Base-by-base conservation (phyloP, 1,140 invertebrate genomes). In the Lasioglossum baleicum region DNA sequence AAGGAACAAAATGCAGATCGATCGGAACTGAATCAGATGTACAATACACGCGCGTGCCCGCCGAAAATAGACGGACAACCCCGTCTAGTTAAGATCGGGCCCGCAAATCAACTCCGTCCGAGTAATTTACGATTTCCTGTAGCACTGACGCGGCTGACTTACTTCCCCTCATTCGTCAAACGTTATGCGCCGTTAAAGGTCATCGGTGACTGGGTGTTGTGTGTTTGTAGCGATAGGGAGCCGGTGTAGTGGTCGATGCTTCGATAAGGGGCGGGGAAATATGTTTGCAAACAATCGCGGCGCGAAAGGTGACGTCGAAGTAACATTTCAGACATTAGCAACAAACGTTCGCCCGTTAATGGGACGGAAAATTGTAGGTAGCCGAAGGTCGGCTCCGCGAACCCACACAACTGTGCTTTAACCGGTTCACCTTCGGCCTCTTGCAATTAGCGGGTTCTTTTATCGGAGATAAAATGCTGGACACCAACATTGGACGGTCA, bases 121-220 rank as follows among this genome's bases (percentile, higher is more conserved):
- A 26, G 61, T 64, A 64, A 64, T 64, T 64, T 64, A 64, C 61
- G 61, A 40, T 64, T 64, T 64, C 61, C 61, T 67, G 22, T 51
- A 51, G n/a, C n/a, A 22, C 11, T n/a, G 8, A 64, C 13, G 61
- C 61, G 61, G 35, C 31, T 13, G 61, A 40, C 61, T 40, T 20
- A 20, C 61, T 64, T 64, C 61, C 61, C 31, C 17, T 64, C 61
- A 64, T 64, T 64, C 61, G 61, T 64, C 61, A 64, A 64, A 64
- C 61, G 61, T 63, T 63, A 31, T 31, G 31, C 31, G 17, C 2
- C 15, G 26, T 0, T 35, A 64, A 64, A 64, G 61, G 61, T 64
- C 31, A 26, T 40, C 61, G 61, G 61, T 64, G 61, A 40, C 31
- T 58, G 20, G 31, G 44, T 11, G 35, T 35, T 35, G 35, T 48